Percentiles rank a stretch among this genome's conserved stretches.
phyloP scores from a whole-genome alignment of 2,888 invertebrate species.

The Xestia sexstrigata region DNA sequence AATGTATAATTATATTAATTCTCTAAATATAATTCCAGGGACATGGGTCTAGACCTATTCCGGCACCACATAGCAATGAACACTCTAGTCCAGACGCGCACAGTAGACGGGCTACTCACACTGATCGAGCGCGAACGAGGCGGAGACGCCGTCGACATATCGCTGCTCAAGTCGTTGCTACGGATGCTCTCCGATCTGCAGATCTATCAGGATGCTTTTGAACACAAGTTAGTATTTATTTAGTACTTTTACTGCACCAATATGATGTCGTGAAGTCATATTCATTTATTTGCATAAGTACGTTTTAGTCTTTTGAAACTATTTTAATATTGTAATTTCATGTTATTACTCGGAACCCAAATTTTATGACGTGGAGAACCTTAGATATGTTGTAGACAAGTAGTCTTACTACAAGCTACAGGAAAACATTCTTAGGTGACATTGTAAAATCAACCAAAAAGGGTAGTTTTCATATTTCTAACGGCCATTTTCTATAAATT shows the following conservation, averaged over 20 bases:
- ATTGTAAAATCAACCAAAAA: background rate
- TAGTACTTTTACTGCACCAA: background rate
- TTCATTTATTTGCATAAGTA: too few species aligned
- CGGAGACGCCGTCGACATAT: constrained; percentile 98
- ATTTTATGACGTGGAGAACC: too few species aligned
- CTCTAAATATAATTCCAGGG: constrained; percentile 90
- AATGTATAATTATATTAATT: too few species aligned
- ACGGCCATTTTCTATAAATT: too few species aligned
- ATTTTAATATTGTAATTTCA: too few species aligned
- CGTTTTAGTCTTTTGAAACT: too few species aligned
- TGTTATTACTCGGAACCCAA: too few species aligned
- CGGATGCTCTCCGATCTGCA: constrained; percentile 99
- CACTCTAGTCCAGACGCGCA: constrained; percentile 96
- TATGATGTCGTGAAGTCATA: background rate
- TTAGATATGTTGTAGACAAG: too few species aligned
- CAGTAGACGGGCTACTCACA: constrained; percentile 97
- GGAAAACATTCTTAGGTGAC: background rate
- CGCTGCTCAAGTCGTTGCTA: constrained; percentile 97
- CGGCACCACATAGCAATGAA: constrained; percentile 98
- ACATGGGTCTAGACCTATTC: constrained; percentile 99
- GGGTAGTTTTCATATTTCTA: background rate
- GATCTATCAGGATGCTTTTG: constrained; percentile 97
- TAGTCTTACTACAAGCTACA: background rate
- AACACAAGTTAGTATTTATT: constrained; percentile 91
- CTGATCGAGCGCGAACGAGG: constrained; percentile 98